Conservation (phyloP, 2,113 vertebrate genomes). For the Heterotilapia buettikoferi region DNA sequence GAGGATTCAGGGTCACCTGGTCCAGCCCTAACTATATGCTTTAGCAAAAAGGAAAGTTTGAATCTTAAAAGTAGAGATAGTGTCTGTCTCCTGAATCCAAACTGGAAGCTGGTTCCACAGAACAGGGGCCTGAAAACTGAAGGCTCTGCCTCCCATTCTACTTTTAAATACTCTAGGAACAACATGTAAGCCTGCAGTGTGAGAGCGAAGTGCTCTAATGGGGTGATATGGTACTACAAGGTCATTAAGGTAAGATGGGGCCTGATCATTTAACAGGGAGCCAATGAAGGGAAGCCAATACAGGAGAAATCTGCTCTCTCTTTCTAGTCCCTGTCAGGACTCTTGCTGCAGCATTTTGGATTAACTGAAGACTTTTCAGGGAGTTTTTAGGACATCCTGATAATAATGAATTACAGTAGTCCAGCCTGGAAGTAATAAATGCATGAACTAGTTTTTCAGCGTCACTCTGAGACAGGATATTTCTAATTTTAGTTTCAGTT, state of each 20-base stretch:
- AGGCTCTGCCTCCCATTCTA: neutral
- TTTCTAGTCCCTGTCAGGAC: neutral
- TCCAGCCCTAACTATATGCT: too few species aligned
- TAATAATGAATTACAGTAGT: accelerated
- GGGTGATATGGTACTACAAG: neutral
- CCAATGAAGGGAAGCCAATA: neutral
- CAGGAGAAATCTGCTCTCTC: accelerated
- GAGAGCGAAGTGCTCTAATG: accelerated
- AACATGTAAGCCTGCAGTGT: accelerated
- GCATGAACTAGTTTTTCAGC: neutral
- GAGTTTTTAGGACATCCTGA: accelerated
- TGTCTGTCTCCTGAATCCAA: neutral
- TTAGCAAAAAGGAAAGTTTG: too few species aligned
- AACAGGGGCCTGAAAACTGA: neutral
- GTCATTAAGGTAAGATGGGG: neutral
- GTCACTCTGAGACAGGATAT: neutral
- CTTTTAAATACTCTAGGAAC: neutral
- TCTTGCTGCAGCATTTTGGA: neutral
- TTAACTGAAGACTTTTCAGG: accelerated
- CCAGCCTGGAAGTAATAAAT: neutral
- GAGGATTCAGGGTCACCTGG: too few species aligned
- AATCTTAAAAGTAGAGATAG: too few species aligned
- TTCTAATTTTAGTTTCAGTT: neutral
- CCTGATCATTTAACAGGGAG: neutral
- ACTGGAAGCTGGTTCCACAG: neutral